Base-by-base conservation (phyloP, 1,140 invertebrate species). In the Helicoverpa zea region DNA sequence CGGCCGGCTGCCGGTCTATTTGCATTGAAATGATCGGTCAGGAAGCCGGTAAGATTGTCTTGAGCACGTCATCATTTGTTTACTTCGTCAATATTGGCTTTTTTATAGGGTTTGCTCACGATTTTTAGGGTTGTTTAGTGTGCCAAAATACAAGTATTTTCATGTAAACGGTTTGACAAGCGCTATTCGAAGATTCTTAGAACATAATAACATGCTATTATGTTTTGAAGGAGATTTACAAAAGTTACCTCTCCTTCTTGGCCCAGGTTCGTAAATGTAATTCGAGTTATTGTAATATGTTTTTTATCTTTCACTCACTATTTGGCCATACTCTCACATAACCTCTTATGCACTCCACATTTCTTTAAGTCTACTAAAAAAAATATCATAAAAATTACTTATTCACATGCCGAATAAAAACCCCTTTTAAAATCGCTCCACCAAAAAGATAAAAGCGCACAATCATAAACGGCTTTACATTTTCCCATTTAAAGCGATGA, bases 11-110 rank as follows among this genome's bases (percentile, higher is more conserved):
- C 23, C 43, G 78, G 68, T 58, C 5, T 54, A 80, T 80, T 80
- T 80, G 70, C 70, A 74, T 74, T 64, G 58, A 80, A 63, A 63
- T 52, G 52, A 79, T 70, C 63, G 66, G 77, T 77, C 75, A 77
- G 75, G 59, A 66, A 66, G 59, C 29, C 56, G 59, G 66, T 77
- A 66, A 66, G 75, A 66, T 78, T 78, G 68, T 79, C 77, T 78
- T 78, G 79, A 79, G 13, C 63, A 54, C 73, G 58, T 61, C 56
- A 75, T 49, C 56, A 63, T 5, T 52, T 72, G 68, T 75, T 16
- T 63, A 51, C 73, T 73, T 72, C 52, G 49, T n/a, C 3, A 43
- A 73, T 73, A 73, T 73, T 73, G 70, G 30, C n/a, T 43, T 56
- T 72, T 73, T 73, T 73, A 73, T 73, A 16, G 30, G 3, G 30